Base-by-base conservation (phyloP, 1,140 invertebrate genomes). In the Hyles vespertilio region DNA sequence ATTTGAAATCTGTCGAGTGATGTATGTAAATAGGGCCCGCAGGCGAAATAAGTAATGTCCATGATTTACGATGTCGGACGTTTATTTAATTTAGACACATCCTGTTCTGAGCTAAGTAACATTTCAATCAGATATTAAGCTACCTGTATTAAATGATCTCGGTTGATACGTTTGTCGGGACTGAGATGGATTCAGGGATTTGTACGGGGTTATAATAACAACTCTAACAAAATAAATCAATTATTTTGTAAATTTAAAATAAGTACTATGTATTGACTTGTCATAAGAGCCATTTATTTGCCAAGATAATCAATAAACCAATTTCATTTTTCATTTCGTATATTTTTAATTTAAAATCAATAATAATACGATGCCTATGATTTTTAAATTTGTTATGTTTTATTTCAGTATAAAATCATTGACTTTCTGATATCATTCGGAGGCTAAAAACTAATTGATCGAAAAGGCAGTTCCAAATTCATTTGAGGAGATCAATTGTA, bases 71-170 rank as follows among this genome's bases (percentile, higher is more conserved):
- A 48, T 48, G 52, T 43, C 52, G 40, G 36, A 54, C 52, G 43
- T 54, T 54, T 54, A 54, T 54, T 48, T 47, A 56, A 56, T 56
- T 56, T 56, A 56, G 22, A 56, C 22, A 56, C 54, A 56, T 56
- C 54, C 54, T 56, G 46, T 46, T 32, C 44, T n/a, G 7, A 11
- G 22, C 46, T 46, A 10, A 44, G 34, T 56, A 47, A 56, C 54
- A 47, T 56, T 56, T 56, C 54, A 56, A 56, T 56, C 54, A 56
- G 54, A 56, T 56, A 47, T 56, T 46, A 46, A n/a, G 54, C 54
- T 48, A 56, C 46, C 54, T 47, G 52, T 45, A 54, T 54, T 54
- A 56, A 56, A 56, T 56, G 54, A 56, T 56, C 46, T 47, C 54
- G 33, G 2, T 47, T 32, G 44, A 47, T 54, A 54, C 40, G 52